These are phyloP conservation scores for Tragelaphus strepsiceros DNA, from an alignment of 2,113 vertebrate species.

Conservation along the genomic window DNA sequence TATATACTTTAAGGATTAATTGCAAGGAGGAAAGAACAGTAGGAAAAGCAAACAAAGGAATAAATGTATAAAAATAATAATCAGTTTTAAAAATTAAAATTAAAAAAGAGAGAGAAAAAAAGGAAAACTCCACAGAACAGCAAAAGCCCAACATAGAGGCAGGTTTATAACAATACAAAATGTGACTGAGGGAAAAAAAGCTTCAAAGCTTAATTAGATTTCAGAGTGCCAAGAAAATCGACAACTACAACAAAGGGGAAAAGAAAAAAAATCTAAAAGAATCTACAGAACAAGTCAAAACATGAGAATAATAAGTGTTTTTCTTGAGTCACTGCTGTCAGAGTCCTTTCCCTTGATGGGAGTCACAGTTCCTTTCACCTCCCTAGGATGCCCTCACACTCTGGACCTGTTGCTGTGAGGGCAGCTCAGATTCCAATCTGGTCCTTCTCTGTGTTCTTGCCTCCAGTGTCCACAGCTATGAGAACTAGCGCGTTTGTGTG, in stretches of 20 bases:
- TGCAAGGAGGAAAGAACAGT: neutral
- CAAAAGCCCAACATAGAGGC: neutral
- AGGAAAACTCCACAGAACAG: neutral
- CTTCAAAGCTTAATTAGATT: neutral
- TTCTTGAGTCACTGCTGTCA: neutral
- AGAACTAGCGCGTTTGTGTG: neutral
- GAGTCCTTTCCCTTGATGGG: neutral
- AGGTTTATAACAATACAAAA: neutral
- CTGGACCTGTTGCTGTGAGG: neutral
- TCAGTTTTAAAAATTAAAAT: neutral
- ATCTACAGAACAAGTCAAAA: neutral
- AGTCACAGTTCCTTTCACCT: neutral
- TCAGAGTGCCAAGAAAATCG: neutral
- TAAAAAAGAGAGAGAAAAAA: rapidly evolving
- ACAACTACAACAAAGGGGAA: neutral
- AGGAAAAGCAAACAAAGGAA: neutral
- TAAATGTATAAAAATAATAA: neutral
- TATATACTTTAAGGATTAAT: neutral
- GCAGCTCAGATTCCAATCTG: neutral
- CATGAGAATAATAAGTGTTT: neutral
- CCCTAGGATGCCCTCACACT: neutral
- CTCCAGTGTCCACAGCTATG: neutral
- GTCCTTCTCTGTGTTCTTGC: neutral
- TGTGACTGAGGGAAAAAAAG: neutral
- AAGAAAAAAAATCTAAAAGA: neutral